phyloP scores from a whole-genome alignment of 2,888 invertebrate species.

The Stenodera caucasica region DNA sequence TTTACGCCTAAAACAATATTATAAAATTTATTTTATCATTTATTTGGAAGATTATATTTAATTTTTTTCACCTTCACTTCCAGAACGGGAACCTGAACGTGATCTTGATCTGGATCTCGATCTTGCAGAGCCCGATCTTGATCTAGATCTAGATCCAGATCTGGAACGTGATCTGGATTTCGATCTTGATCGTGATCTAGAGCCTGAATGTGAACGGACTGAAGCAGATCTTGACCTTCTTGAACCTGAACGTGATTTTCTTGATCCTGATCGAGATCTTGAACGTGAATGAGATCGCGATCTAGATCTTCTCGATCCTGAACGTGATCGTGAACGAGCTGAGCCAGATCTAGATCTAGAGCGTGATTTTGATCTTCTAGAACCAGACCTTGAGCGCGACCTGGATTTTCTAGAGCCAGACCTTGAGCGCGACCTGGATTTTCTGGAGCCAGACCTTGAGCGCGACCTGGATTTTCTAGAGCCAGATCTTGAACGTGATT shows the following conservation, averaged over 20 bases:
- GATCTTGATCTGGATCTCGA: conserved; percentile 44
- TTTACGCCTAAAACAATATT: conserved; percentile 18
- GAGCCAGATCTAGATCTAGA: conserved; percentile 37
- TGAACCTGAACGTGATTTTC: conserved; percentile 46
- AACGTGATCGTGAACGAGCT: conserved; percentile 35
- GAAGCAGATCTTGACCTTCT: conserved; percentile 43
- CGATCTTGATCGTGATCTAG: conserved; percentile 41
- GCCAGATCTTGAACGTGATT: conserved; percentile 29
- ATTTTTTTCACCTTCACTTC: conserved; percentile 22
- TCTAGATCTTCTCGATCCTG: conserved; percentile 43
- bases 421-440: conserved; percentile 35
- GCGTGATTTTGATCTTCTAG: conserved; percentile 30
- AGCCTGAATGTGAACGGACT: conserved; percentile 40
- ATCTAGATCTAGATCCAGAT: conserved; percentile 41
- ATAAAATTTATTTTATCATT: conserved; percentile 11
- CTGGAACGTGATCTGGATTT: conserved; percentile 35
- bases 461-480: conserved; percentile 40
- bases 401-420: conserved; percentile 22
- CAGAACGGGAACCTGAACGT: conserved; percentile 30
- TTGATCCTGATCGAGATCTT: conserved; percentile 40
- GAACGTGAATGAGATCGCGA: conserved; percentile 41
- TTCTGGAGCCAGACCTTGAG: conserved; percentile 40
- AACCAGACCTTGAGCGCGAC: conserved; percentile 36
- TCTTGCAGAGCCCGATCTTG: conserved; percentile 38
- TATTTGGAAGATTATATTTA: conserved; percentile 2